These are phyloP conservation scores for Porites lobata DNA, from an alignment of 92 coral and sea anemone species.

Conservation along the genomic window DNA sequence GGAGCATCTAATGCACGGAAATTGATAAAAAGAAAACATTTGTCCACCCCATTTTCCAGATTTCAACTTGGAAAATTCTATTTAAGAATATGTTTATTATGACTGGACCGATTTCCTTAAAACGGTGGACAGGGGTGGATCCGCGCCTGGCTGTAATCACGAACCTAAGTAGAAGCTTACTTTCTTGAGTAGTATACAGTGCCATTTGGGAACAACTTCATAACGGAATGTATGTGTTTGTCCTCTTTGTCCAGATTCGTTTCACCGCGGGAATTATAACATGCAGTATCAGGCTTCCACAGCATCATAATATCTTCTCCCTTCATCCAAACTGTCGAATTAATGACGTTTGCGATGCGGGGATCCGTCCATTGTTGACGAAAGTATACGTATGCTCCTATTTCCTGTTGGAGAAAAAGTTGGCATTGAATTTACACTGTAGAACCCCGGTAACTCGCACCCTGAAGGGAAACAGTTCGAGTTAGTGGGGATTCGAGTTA, in stretches of 20 bases:
- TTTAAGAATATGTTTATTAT: no score
- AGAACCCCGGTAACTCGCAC: no score
- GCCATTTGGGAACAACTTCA: slow-evolving; percentile 69
- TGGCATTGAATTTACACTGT: no score
- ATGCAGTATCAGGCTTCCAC: slow-evolving; percentile 91
- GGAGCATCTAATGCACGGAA: no score
- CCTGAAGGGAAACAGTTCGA: no score
- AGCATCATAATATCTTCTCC: slow-evolving; percentile 65
- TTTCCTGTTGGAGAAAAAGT: slow-evolving; percentile 60
- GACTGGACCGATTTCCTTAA: no score
- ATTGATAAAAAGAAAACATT: no score
- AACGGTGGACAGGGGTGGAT: no score
- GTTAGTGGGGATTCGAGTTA: no score
- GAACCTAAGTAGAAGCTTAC: slow-evolving; percentile 40
- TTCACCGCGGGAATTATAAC: slow-evolving; percentile 72
- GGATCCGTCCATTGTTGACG: slow-evolving; percentile 87
- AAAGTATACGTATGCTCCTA: slow-evolving; percentile 78
- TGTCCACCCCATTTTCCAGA: no score
- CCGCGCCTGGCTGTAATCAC: no score
- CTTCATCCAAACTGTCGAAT: slow-evolving; percentile 62
- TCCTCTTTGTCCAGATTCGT: slow-evolving; percentile 83
- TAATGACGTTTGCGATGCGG: slow-evolving; percentile 77
- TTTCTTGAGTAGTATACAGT: slow-evolving; percentile 83
- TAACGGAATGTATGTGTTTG: slow-evolving; percentile 65
- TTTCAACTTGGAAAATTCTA: no score